Evolutionary conservation across 2,797 vertebrate species (phyloP).

Genomic region (Neosalanx taihuensis): DNA sequence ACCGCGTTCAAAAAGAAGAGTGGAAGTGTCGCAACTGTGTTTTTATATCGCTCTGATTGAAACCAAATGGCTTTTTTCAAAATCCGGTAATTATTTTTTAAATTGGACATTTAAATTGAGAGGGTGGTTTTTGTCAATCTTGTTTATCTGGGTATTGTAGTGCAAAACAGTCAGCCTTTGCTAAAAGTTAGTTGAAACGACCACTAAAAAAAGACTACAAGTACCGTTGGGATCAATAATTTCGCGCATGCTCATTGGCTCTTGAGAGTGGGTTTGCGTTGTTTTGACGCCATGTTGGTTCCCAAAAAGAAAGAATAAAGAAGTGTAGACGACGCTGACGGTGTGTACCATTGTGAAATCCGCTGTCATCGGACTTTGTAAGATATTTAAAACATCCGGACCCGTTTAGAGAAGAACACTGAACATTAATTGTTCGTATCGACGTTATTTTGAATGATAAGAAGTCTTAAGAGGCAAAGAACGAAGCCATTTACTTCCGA

Average conservation of each 20-base stretch:
- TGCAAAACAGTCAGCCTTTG: neutral
- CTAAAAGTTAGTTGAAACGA: rapidly evolving
- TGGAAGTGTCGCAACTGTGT: too few species aligned
- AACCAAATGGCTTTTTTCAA: slow-evolving; percentile 36
- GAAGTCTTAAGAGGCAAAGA: slow-evolving; percentile 17
- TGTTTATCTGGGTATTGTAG: slow-evolving; percentile 66
- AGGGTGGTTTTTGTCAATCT: neutral
- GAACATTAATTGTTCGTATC: neutral
- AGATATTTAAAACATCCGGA: rapidly evolving
- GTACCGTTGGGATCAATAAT: slow-evolving; percentile 50
- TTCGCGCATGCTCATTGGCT: slow-evolving; percentile 63
- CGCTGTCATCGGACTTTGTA: slow-evolving; percentile 59
- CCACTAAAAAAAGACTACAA: slow-evolving; percentile 64
- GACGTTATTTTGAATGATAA: slow-evolving; percentile 31
- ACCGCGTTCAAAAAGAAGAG: too few species aligned
- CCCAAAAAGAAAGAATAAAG: slow-evolving; percentile 45
- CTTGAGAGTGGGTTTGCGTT: slow-evolving; percentile 76
- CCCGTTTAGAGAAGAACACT: rapidly evolving
- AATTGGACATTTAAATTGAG: slow-evolving; percentile 18
- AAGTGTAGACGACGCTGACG: slow-evolving; percentile 23
- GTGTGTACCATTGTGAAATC: slow-evolving; percentile 50
- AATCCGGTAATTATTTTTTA: slow-evolving; percentile 52
- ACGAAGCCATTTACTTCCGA: slow-evolving; percentile 29
- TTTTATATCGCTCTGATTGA: neutral
- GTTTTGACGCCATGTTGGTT: slow-evolving; percentile 85